Evolutionary conservation across 2,113 vertebrate genomes (phyloP).

Genomic region (Pica pica): DNA sequence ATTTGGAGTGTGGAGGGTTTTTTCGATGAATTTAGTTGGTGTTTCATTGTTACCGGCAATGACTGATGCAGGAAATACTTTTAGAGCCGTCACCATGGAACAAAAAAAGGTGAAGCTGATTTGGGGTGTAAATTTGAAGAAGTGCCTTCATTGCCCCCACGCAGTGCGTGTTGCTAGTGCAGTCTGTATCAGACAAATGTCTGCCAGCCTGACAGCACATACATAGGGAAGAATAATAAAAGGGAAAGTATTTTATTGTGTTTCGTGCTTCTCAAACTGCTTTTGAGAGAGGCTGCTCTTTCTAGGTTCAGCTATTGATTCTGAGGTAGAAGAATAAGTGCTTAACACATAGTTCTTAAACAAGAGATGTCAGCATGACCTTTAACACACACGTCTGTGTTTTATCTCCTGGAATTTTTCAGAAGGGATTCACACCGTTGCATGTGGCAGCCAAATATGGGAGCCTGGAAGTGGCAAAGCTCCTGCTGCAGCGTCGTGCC

Average conservation of each 20-base stretch:
- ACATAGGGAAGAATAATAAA: neutral
- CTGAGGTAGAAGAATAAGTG: neutral
- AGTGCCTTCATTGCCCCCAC: neutral
- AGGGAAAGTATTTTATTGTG: neutral
- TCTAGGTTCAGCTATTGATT: rapidly evolving
- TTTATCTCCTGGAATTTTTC: conserved; percentile 3
- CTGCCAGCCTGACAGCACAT: neutral
- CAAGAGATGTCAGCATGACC: neutral
- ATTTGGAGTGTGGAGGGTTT: neutral
- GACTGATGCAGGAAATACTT: neutral
- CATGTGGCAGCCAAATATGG: conserved; percentile 96
- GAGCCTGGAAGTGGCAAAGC: conserved; percentile 92
- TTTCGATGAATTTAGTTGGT: neutral
- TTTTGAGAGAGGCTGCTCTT: neutral
- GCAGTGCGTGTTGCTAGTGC: neutral
- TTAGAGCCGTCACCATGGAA: neutral
- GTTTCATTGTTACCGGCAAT: neutral
- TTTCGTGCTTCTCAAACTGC: neutral
- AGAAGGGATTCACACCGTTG: conserved; percentile 97
- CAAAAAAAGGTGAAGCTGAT: neutral
- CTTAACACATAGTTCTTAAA: neutral
- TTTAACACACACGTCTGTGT: neutral
- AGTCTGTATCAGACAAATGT: neutral
- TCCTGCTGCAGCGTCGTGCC: conserved; percentile 87
- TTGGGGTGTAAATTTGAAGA: neutral